phyloP scores from a whole-genome alignment of 37 sponge, comb jelly and placozoan species.

The Crambe crambe region DNA sequence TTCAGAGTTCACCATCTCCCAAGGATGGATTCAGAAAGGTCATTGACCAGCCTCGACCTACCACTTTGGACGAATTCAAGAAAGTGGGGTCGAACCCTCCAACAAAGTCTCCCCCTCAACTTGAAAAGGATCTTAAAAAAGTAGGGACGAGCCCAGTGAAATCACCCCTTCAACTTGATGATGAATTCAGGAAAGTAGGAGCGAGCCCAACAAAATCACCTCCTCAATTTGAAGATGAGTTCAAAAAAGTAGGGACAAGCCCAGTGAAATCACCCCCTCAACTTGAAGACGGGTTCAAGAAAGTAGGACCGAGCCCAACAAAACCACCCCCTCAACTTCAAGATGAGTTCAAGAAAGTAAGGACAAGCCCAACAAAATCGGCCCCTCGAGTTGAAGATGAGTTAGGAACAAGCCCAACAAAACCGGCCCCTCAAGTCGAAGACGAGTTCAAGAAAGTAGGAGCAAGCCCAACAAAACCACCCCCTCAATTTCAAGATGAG shows the following conservation, averaged over 20 bases:
- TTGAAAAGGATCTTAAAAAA: neutral
- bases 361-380: neutral
- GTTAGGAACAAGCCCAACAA: neutral
- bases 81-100: neutral
- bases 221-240: neutral
- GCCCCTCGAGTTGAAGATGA: neutral
- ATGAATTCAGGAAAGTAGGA: neutral
- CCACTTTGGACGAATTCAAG: constrained; percentile 1
- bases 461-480: neutral
- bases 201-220: too few relatives aligned
- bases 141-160: neutral
- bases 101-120: too few relatives aligned
- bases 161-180: neutral
- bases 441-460: neutral
- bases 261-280: neutral
- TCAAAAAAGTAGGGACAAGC: neutral
- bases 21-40: neutral
- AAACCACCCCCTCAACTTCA: neutral
- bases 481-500: too few relatives aligned
- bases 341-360: neutral
- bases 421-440: too few relatives aligned
- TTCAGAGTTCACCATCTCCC: neutral
- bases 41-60: neutral
- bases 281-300: neutral
- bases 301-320: neutral